Conservation (phyloP, 2,113 vertebrate species). For the Ivindomyrus marchei region DNA sequence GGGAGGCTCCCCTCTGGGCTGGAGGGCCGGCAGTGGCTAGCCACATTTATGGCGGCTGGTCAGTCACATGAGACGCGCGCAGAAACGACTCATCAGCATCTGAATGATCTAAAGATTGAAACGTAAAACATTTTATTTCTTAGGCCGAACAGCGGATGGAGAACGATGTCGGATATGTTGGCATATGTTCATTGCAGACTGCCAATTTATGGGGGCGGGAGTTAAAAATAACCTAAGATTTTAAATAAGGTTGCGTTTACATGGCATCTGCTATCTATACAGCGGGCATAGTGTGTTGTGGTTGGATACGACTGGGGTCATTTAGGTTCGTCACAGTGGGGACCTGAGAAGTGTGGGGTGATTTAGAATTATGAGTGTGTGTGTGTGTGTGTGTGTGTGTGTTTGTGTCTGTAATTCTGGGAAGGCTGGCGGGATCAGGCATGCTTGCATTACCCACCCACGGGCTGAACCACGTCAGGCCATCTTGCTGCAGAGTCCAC, state of each 20-base stretch:
- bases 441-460: neutral
- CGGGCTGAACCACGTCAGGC: neutral
- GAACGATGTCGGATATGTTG: neutral
- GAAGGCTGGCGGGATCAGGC: neutral
- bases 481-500: neutral
- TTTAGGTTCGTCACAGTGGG: neutral
- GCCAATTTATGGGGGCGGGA: neutral
- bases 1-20: no score
- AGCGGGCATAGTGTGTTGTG: neutral
- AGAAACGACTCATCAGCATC: neutral
- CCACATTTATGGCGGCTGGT: neutral
- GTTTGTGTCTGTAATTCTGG: neutral
- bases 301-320: neutral
- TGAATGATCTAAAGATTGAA: neutral
- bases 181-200: neutral
- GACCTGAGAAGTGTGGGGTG: neutral
- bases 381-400: neutral
- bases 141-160: neutral
- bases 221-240: neutral
- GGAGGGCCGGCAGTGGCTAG: no score
- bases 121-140: neutral
- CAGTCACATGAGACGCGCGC: neutral
- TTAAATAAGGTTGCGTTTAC: neutral
- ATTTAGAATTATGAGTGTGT: neutral
- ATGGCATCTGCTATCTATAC: neutral